Conservation (phyloP, 1,140 invertebrate genomes). For the Plutomurus gul region DNA sequence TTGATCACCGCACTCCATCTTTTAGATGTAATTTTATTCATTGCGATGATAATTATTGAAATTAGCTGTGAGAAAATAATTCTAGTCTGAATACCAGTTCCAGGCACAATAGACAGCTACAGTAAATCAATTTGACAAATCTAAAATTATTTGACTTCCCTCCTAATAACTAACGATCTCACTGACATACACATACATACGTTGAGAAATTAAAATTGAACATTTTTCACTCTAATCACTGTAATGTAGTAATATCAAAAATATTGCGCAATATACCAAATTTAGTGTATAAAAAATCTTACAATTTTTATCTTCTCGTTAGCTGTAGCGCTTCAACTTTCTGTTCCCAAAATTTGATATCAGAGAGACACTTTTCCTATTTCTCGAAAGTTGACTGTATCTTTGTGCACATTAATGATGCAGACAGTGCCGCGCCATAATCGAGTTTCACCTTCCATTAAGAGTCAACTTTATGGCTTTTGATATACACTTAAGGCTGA, state of each 20-base stretch:
- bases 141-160: background rate
- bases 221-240: background rate
- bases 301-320: no score
- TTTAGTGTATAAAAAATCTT: no score
- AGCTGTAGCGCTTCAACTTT: no score
- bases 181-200: background rate
- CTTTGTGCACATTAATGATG: background rate
- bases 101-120: background rate
- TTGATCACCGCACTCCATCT: no score
- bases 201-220: background rate
- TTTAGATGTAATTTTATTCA: no score
- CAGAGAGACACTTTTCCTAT: no score
- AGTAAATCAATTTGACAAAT: background rate
- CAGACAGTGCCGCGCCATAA: background rate
- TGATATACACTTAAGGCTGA: constrained; percentile 7
- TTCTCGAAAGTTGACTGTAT: no score
- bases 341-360: no score
- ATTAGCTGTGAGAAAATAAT: no score
- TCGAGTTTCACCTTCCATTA: constrained; percentile 34
- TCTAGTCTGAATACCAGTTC: no score
- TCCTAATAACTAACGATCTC: background rate
- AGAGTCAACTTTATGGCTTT: constrained; percentile 29
- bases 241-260: background rate
- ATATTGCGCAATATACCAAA: no score
- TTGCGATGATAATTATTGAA: no score